phyloP scores from a whole-genome alignment of 2,888 invertebrate species.

The Nephrotoma flavescens region DNA sequence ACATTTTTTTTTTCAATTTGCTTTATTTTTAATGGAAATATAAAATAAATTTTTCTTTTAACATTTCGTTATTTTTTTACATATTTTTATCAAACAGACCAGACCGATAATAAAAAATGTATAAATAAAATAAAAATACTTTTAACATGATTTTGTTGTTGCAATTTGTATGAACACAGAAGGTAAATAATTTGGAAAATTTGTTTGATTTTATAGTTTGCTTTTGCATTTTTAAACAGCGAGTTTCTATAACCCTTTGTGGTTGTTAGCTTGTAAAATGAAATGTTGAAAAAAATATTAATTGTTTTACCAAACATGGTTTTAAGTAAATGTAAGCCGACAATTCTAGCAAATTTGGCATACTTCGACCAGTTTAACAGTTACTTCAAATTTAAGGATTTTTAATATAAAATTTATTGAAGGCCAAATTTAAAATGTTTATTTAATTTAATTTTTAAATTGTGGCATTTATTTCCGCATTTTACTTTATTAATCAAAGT shows the following conservation, averaged over 20 bases:
- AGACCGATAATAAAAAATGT: not conserved
- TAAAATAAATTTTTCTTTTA: not conserved
- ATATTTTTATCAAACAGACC: not conserved
- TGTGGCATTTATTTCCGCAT: too few relatives aligned
- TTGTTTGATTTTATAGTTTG: not conserved
- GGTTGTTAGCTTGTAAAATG: not conserved
- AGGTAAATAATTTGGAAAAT: not conserved
- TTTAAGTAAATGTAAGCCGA: too few relatives aligned
- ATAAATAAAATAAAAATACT: not conserved
- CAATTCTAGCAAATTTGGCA: too few relatives aligned
- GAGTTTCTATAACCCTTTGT: not conserved
- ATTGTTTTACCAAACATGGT: too few relatives aligned
- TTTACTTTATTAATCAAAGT: too few relatives aligned
- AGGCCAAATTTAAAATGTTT: too few relatives aligned
- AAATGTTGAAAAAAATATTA: not conserved
- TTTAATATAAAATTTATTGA: too few relatives aligned
- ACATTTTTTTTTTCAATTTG: not conserved
- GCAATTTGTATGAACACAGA: not conserved
- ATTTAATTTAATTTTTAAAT: too few relatives aligned
- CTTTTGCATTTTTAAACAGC: not conserved
- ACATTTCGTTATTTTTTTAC: not conserved
- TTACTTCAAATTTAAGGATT: too few relatives aligned
- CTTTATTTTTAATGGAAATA: not conserved
- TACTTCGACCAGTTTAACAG: too few relatives aligned
- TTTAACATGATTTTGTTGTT: not conserved